Evolutionary conservation across 1,140 invertebrate species (phyloP).

Genomic region (Pseudomyrmex pallidus): DNA sequence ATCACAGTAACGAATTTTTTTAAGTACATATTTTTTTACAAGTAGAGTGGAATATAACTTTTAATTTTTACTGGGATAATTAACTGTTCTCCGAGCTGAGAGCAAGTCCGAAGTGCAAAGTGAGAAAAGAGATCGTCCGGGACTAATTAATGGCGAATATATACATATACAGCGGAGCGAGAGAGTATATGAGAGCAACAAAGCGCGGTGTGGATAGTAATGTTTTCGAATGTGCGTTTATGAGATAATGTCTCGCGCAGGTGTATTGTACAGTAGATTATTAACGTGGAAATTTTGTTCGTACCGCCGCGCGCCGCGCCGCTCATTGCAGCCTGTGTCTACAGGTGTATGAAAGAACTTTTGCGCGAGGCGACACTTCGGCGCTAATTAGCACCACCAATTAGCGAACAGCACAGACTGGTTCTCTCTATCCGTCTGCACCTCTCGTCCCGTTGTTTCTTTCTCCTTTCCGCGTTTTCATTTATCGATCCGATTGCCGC

Average conservation of each 20-base stretch:
- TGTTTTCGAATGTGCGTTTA: constrained; percentile 69
- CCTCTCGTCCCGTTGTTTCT: not conserved
- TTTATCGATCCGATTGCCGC: constrained; percentile 62
- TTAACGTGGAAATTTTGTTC: constrained; percentile 69
- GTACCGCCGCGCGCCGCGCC: constrained; percentile 35
- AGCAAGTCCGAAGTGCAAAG: constrained; percentile 41
- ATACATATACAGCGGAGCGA: not conserved
- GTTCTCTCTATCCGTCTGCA: constrained; percentile 23
- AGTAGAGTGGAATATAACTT: too few relatives aligned
- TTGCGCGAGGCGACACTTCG: constrained; percentile 67
- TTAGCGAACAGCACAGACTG: constrained; percentile 68
- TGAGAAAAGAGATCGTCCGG: constrained; percentile 36
- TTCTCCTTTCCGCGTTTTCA: constrained; percentile 32
- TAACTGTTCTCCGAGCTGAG: constrained; percentile 41
- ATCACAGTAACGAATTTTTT: too few relatives aligned
- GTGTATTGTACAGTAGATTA: constrained; percentile 64
- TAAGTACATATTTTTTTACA: too few relatives aligned
- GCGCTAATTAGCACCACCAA: constrained; percentile 78
- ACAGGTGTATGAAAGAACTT: constrained; percentile 65
- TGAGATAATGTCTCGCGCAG: constrained; percentile 62
- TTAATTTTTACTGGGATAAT: constrained; percentile 39
- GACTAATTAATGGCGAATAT: constrained; percentile 66
- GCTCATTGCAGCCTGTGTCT: constrained; percentile 53
- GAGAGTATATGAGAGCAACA: constrained; percentile 22
- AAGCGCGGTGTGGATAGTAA: constrained; percentile 37